A percentile compares a stretch with the other conserved stretches of the same genome.
These are phyloP conservation scores for Mamestra brassicae DNA, from an alignment of 2,888 invertebrate genomes.

Conservation along the genomic window DNA sequence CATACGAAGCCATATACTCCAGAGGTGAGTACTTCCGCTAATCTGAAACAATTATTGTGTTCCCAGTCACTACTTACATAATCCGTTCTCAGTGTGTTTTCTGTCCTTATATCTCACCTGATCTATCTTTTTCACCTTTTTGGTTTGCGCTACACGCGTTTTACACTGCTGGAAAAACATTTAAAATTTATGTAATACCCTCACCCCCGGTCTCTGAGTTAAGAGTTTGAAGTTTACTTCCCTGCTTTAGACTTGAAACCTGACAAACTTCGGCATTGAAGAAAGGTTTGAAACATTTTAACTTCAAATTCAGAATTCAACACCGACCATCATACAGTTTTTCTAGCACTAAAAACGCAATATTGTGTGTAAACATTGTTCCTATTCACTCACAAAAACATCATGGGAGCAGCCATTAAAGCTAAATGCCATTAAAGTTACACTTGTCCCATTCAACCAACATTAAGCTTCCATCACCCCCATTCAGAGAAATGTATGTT, in stretches of 20 bases:
- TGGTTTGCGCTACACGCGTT: constrained; percentile 13
- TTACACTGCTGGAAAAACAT: constrained; percentile 47
- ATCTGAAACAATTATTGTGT: background rate
- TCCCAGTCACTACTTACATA: constrained; percentile 6
- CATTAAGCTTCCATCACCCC: constrained; percentile 67
- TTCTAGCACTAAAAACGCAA: constrained; percentile 45
- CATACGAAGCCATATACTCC: constrained; percentile 94
- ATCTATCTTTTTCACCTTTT: constrained; percentile 12
- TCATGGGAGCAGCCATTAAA: constrained; percentile 46
- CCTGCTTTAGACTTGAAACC: background rate
- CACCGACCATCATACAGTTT: background rate
- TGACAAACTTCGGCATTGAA: background rate
- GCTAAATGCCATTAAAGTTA: constrained; percentile 5
- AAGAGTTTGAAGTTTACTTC: background rate
- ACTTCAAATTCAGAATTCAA: too few species aligned
- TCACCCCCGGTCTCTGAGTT: background rate
- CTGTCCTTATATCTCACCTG: constrained; percentile 20
- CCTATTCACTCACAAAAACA: constrained; percentile 38
- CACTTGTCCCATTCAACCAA: constrained; percentile 49
- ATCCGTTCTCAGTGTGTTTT: constrained; percentile 24
- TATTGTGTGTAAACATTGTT: constrained; percentile 30
- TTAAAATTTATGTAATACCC: background rate
- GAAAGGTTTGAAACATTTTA: background rate
- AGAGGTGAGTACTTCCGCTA: constrained; percentile 72
- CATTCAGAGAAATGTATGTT: constrained; percentile 62